Evolutionary conservation across 2,113 vertebrate genomes (phyloP), one percentile per base, ranked within the genome.

Genomic region (Burhinus bistriatus): DNA sequence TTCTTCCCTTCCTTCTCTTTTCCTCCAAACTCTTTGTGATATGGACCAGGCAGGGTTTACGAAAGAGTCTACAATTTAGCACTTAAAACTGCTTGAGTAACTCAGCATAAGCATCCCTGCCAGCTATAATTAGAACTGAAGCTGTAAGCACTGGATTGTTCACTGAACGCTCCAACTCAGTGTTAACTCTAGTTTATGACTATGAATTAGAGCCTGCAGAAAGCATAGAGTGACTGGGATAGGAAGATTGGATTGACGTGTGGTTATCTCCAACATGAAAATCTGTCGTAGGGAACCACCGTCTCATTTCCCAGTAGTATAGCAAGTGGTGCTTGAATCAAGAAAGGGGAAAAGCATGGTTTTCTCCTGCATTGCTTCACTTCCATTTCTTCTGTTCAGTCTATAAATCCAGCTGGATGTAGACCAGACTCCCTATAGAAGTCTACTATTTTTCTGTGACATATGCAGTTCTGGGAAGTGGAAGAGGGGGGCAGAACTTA

Each of bases 401-500:
- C 40, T 54, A 22, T 44, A 78, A 71, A 62, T 58, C 29, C 15
- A 68, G 4, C 3, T 29, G 19, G 1, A 36, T 30, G 13, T n/a
- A 76, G 65, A 58, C 5, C 11, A 88, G 19, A 30, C 4, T 58
- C 8, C 1, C 3, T 42, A 1, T n/a, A 54, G 21, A 49, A 49
- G 47, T 49, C 21, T 49, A 49, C 47, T 38, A 21, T 47, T 80
- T 58, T 76, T 11, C 15, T 73, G 34, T 44, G 15, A 51, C 25
- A 19, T 36, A 38, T 2, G 83, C 32, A 14, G 2, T 57, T 76
- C 76, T 11, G 6, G 25, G 18, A 7, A 27, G 2, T 5, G 1
- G 1, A 13, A 9, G 1, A 76, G 5, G 9, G 0, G 0, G 13
- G 5, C 2, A 76, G n/a, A 68, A 88, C 2, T 30, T 52, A 14